A percentile compares a stretch with the other conserved stretches of the same genome.
Evolutionary conservation across 64 coral and sea anemone genomes (phyloP).

Genomic region (Pocillopora damicornis): DNA sequence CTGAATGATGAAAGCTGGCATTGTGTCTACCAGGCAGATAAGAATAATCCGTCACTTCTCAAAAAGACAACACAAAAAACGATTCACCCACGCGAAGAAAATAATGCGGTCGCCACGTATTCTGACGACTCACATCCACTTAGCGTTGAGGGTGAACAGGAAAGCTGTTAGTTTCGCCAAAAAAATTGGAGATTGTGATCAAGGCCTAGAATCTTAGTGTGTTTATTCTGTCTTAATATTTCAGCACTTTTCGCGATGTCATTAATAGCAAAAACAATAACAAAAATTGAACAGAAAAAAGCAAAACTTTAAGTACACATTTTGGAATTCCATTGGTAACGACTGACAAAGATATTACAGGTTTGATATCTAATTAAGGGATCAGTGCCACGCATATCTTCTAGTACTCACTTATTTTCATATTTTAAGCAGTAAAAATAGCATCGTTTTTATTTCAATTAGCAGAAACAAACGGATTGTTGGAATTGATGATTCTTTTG

Average conservation of each 20-base stretch:
- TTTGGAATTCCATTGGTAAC: neutral
- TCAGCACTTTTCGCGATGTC: neutral
- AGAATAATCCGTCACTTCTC: slow-evolving; percentile 14
- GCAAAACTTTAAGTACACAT: neutral
- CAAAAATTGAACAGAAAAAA: no score
- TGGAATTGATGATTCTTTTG: neutral
- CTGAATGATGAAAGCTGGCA: slow-evolving; percentile 12
- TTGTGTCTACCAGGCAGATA: slow-evolving; percentile 24
- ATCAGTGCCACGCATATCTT: neutral
- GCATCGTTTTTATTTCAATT: slow-evolving; percentile 20
- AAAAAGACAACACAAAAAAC: slow-evolving; percentile 34
- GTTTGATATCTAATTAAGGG: slow-evolving; percentile 1
- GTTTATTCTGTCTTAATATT: neutral
- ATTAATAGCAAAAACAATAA: neutral
- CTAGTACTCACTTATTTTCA: neutral
- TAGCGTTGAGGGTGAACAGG: neutral
- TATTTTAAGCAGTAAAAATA: neutral
- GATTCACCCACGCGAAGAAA: slow-evolving; percentile 36
- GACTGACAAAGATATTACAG: neutral
- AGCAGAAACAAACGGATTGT: neutral
- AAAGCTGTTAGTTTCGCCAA: neutral
- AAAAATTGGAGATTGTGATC: no score
- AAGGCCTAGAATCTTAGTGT: no score
- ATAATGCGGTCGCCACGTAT: slow-evolving; percentile 6
- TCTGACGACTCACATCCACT: neutral